Base-by-base conservation (phyloP, 2,888 invertebrate genomes). In the Lepidocyrtoides sp. region DNA sequence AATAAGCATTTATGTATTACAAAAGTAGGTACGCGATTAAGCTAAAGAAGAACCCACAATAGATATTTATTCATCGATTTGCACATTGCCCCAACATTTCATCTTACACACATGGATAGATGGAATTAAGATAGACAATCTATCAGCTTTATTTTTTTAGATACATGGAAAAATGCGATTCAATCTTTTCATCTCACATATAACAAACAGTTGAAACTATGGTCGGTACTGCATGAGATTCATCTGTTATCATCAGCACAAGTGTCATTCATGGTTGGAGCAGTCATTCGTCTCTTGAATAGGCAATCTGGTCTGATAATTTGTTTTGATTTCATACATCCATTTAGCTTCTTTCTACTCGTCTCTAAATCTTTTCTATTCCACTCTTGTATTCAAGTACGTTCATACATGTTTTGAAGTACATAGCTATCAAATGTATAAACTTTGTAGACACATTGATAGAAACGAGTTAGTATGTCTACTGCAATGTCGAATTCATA, bases 251-350 rank as follows among this genome's bases (percentile, higher is more conserved):
- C 86, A 87, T 87, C 86, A 63, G 29, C 60, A 60, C 86, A 87
- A 77, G 75, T 87, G 86, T 77, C 86, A 87, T 87, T 87, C 77
- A 77, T 87, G 86, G 77, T 77, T 77, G 41, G 86, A 77, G 57
- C 86, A 77, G 26, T 23, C 77, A 87, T 87, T 87, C 77, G 63
- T 87, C 77, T 87, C 63, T 87, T 60, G 86, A 87, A 87, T 87
- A 63, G 86, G 86, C 86, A 87, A 87, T 87, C 77, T 87, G 12
- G 60, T 77, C 48, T 63, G 86, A 87, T 87, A 87, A 87, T 87
- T 87, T 87, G 86, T 87, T 87, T 87, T 87, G 86, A 77, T 87
- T 87, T 63, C 29, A 48, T 36, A 17, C 8, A n/a, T n/a, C 20
- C 29, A 17, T 36, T 72, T 41, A 20, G 17, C 36, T 72, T 2